A percentile compares a stretch with the other conserved stretches of the same genome.
These are phyloP conservation scores for Psittacus erithacus DNA, from an alignment of 2,113 vertebrate genomes.

Conservation along the genomic window DNA sequence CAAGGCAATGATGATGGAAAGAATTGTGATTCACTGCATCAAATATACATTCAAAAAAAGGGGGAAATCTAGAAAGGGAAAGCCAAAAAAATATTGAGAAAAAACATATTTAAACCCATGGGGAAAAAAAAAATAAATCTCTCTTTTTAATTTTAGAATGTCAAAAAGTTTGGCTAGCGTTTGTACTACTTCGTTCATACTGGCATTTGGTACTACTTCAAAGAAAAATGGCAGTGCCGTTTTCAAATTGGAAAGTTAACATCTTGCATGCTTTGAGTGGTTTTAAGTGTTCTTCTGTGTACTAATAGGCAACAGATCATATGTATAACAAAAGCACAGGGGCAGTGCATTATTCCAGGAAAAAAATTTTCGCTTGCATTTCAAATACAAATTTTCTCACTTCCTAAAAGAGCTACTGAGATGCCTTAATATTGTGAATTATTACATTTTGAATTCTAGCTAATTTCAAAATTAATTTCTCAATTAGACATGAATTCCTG, in stretches of 20 bases:
- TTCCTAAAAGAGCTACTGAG: neutral
- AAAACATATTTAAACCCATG: neutral
- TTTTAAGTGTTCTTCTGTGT: neutral
- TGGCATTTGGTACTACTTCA: neutral
- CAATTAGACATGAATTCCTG: neutral
- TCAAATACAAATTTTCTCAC: neutral
- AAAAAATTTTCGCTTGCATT: neutral
- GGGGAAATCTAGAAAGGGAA: neutral
- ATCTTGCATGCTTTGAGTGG: neutral
- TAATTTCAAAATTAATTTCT: neutral
- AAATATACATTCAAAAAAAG: neutral
- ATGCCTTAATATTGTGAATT: neutral
- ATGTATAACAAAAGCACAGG: neutral
- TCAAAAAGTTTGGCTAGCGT: neutral
- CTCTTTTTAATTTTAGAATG: neutral
- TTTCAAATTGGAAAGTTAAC: neutral
- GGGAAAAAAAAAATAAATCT: rapidly evolving
- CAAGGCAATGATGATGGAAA: neutral
- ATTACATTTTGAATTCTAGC: neutral
- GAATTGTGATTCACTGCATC: neutral
- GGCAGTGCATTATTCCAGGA: neutral
- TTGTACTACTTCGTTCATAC: neutral
- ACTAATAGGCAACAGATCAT: neutral
- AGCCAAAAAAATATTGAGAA: neutral
- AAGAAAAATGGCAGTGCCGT: neutral